Evolutionary conservation across 2,113 vertebrate species (phyloP), one percentile per base, ranked within the genome.

Genomic region (Mobula birostris): DNA sequence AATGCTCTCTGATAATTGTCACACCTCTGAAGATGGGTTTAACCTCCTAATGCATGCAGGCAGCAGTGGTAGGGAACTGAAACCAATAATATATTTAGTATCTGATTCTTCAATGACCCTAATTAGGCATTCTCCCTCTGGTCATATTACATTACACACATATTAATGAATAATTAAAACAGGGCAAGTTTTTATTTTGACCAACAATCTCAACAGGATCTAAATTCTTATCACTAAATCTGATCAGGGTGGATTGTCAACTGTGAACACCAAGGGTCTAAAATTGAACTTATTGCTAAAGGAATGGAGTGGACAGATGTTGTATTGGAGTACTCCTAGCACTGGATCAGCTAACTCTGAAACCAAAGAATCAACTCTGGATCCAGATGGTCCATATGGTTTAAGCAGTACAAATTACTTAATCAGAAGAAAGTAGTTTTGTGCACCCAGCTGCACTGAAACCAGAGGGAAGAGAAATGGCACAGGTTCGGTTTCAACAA

Each of bases 401-500:
- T 83, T 83, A 4, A 21, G 19, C 36, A 83, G 80, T 24, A 8
- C 0, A 15, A 83, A 56, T 83, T 32, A 32, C 32, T 36, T 48
- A 48, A 48, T 70, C 68, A 70, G 68, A 11, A 58, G 27, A 24
- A 27, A 3, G 27, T 0, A 4, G 4, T 63, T 90, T 66, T 66
- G 15, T 66, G 63, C 85, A 90, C 15, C 29, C 40, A 19, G 66
- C n/a, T 29, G 63, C 85, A 68, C 21, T 90, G 6, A 90, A 66
- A 19, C 58, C 85, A 15, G 11, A 27, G 9, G n/a, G 2, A 6
- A 66, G 32, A 19, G n/a, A 90, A 68, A 61, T 14, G 0, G 24
- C 27, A 90, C 32, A 87, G 24, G 8, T 76, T 93, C 24, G 29
- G 68, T 93, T 93, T 93, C 91, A 93, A 93, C 70, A 72, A 93